Base-by-base conservation (phyloP, 2,888 invertebrate species). In the Calliopum simillimum region DNA sequence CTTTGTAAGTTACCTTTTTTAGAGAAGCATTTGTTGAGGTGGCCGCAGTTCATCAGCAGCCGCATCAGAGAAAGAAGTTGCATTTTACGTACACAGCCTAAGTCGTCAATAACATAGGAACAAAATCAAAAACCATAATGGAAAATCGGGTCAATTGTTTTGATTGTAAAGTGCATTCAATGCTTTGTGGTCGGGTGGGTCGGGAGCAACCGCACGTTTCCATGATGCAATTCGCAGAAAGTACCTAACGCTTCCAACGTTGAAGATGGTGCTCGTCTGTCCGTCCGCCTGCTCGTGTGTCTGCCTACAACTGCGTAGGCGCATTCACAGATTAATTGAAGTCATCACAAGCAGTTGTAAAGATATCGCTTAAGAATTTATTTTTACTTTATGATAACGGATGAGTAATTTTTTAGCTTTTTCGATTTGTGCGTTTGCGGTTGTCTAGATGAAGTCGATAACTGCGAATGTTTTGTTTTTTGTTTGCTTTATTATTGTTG, bases 1-100 rank as follows among this genome's bases (percentile, higher is more conserved):
- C 79, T 80, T 76, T 76, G 79, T 76, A 77, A 77, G 80, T 81
- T 81, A 80, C 80, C 81, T 82, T 80, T 81, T 76, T 77, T 5
- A 21, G 49, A 58, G 49, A 19, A 23, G 64, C 65, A 70, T 70
- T 71, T 59, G 61, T 70, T 74, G 69, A 75, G 74, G 77, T 76
- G 76, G 74, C 64, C 75, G 71, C 55, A 78, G 76, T 75, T 76
- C 76, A 77, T 73, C 71, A 73, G 65, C 58, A 46, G 49, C 64
- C 21, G 47, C 63, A 11, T 46, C 19, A 23, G 47, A 44, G 14
- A 19, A 21, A 59, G 51, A 8, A 56, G 23, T 14, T 14, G 55
- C 55, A 56, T 33, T 33, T 33, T 33, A 21, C n/a, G n/a, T n/a
- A n/a, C n/a, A n/a, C 33, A 56, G 55, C 55, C 19, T 8, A 19